phyloP scores from a whole-genome alignment of 2,888 invertebrate species.

The Callyntrura sp. region DNA sequence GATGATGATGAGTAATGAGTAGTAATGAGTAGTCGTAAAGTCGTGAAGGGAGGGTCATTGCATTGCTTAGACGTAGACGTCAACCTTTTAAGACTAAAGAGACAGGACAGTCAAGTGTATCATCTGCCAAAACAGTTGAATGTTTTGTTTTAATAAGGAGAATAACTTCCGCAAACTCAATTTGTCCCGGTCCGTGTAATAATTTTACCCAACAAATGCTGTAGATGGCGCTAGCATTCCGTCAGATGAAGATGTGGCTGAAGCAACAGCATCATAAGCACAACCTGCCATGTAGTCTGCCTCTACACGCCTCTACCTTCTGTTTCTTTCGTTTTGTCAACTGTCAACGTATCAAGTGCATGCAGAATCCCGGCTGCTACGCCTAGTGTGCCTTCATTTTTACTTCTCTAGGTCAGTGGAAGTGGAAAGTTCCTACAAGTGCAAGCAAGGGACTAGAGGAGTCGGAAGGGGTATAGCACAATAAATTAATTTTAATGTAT shows the following conservation, averaged over 20 bases:
- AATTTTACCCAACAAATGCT: not conserved
- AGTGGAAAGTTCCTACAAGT: no score
- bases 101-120: slow-evolving; percentile 48
- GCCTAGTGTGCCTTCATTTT: no score
- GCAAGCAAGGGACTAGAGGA: no score
- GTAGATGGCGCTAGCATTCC: slow-evolving; percentile 47
- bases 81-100: slow-evolving; percentile 6
- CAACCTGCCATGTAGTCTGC: no score
- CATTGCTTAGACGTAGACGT: slow-evolving; percentile 33
- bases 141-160: slow-evolving; percentile 40
- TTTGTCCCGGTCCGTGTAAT: slow-evolving; percentile 11
- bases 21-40: not conserved
- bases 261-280: no score
- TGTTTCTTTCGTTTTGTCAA: no score
- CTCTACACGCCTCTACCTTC: no score
- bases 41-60: slow-evolving; percentile 51
- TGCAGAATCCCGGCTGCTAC: no score
- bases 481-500: no score
- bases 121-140: slow-evolving; percentile 43
- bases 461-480: no score
- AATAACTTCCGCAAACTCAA: slow-evolving; percentile 71
- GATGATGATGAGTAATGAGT: slow-evolving; percentile 7
- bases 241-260: not conserved
- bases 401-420: no score
- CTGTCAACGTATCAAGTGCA: no score